phyloP scores from a whole-genome alignment of 1,140 invertebrate species.

The Nephotettix cincticeps region DNA sequence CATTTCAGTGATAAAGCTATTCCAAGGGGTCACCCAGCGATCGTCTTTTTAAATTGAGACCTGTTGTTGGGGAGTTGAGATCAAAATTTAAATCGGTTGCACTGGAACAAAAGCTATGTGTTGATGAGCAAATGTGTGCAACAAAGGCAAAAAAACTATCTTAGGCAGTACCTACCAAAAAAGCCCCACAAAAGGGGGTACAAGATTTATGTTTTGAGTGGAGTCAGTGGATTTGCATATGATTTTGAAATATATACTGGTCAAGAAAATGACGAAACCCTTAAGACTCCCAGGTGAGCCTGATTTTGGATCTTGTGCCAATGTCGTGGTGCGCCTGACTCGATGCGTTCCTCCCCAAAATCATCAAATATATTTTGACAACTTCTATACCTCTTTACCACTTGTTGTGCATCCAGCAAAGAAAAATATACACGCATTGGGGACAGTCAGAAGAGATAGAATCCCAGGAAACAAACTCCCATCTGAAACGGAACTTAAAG shows the following conservation, averaged over 20 bases:
- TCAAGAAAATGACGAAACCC: slow-evolving; percentile 33
- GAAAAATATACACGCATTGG: slow-evolving; percentile 38
- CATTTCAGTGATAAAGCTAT: slow-evolving; percentile 44
- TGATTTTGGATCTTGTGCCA: slow-evolving; percentile 38
- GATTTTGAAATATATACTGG: slow-evolving; percentile 43
- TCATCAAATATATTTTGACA: slow-evolving; percentile 43
- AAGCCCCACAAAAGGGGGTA: slow-evolving; percentile 46
- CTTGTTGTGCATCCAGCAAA: slow-evolving; percentile 39
- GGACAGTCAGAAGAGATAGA: slow-evolving; percentile 38
- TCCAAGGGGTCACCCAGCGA: slow-evolving; percentile 34
- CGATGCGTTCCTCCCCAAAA: slow-evolving; percentile 29
- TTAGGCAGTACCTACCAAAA: slow-evolving; percentile 44
- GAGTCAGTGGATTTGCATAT: slow-evolving; percentile 39
- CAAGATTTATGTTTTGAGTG: slow-evolving; percentile 41
- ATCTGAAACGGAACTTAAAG: background rate
- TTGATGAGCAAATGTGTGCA: slow-evolving; percentile 44
- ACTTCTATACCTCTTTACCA: slow-evolving; percentile 43
- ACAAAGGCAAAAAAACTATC: slow-evolving; percentile 41
- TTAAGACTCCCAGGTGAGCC: slow-evolving; percentile 30
- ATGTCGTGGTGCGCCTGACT: slow-evolving; percentile 37
- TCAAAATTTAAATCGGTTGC: slow-evolving; percentile 34
- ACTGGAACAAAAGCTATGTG: slow-evolving; percentile 40
- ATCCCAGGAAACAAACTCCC: slow-evolving; percentile 33
- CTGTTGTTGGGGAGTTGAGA: slow-evolving; percentile 4
- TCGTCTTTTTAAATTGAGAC: slow-evolving; percentile 39